Base-by-base conservation (phyloP, 2,888 invertebrate species). In the Eubasilissa splendida region DNA sequence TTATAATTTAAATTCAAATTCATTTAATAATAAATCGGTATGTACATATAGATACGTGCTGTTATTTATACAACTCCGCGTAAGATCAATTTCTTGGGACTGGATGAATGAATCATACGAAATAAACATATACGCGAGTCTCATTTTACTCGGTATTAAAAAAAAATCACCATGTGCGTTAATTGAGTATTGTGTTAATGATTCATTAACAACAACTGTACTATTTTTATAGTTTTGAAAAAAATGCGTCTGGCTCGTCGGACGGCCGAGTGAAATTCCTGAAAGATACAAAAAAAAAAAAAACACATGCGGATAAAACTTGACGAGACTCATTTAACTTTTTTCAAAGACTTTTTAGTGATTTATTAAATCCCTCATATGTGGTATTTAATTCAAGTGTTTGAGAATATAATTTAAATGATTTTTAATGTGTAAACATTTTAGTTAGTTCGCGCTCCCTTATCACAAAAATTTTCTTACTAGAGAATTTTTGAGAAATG, bases 161-260 rank as follows among this genome's bases (percentile, higher is more conserved):
- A 31, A 70, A n/a, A 53, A 70, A 52, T 22, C 54, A 54, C 31
- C 71, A 71, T 71, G 56, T 71, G 71, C n/a, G 50, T 42, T 71
- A 56, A 71, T 71, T 56, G 10, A 12, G n/a, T 71, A 56, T 42
- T 42, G 12, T 54, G 56, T 71, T 42, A 56, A 71, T 71, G 71
- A 71, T 71, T 71, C 71, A 71, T 71, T 71, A 31, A 68, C 12
- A 22, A 71, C 31, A 54, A 14, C 71, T 33, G 33, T 71, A 71
- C 33, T 56, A 68, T 68, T 68, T 68, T 52, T 11, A 52, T 50
- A 68, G n/a, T 50, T 31, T 42, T 2, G 68, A 68, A 50, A 68
- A 68, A 52, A 68, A 68, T 68, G 42, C 14, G 68, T 68, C 68
- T 68, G 68, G 68, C 22, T 5, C 42, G 42, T 42, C 42, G 7